Base-by-base conservation (phyloP, 2,113 vertebrate species). In the Atractosteus spatula region DNA sequence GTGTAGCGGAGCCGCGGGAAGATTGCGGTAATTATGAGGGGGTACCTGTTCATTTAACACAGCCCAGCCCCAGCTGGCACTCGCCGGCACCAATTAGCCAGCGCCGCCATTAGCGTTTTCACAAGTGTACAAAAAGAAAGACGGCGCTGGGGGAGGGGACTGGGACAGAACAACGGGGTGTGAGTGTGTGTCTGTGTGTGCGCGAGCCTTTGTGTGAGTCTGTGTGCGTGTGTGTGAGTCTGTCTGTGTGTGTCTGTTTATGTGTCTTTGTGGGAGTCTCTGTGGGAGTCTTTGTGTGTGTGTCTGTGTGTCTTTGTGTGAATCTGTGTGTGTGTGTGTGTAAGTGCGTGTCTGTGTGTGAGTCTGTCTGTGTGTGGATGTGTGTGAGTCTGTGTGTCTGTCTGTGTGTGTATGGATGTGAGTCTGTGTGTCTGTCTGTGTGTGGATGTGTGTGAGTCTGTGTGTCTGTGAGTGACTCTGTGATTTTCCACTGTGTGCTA, bases 1-100 rank as follows among this genome's bases (percentile, higher is more conserved):
- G 96, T 91, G 92, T 93, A 29, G 93, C 93, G n/a, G 54, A 12
- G 76, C 84, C 94, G 94, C 93, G 92, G 94, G 95, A 94, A 97
- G 97, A 99, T 99, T 98, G 96, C 97, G 95, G 94, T 97, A 98
- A 99, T 98, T 97, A 99, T 93, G 80, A 75, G 95, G 95, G 92
- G 95, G 94, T 97, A 98, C 96, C 96, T 96, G 94, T 96, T 99
- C 96, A 98, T 99, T 98, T 96, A 97, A 94, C 97, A 93, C 96
- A 96, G 96, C 94, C 89, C 93, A 94, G 94, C 94, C 91, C 89
- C 95, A 93, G 93, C 93, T 97, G 91, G 93, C 95, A 94, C 94
- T 94, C 84, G 61, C 88, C 96, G 94, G 90, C 93, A 92, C 95
- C 97, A 98, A 98, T 99, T 99, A 91, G 96, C 94, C 94, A 92